Evolutionary conservation across 2,888 invertebrate species (phyloP), one percentile per base, ranked within the genome.

Genomic region (Agrotis clavis): DNA sequence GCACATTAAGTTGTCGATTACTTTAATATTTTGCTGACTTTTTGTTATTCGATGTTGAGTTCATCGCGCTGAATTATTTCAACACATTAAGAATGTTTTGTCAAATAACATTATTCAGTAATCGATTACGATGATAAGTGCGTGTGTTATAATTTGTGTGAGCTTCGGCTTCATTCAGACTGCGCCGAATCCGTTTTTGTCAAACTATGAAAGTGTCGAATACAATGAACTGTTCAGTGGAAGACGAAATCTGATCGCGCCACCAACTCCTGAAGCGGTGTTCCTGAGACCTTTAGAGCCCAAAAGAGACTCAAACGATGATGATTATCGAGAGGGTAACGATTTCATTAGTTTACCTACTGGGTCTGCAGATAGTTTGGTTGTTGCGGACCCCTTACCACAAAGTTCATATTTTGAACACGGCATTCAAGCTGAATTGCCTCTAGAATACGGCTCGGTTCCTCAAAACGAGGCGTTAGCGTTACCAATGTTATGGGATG

Each of bases 11-110:
- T 76, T 73, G 72, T 72, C 63, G 77, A 64, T 71, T 56, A 74
- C 64, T 81, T 64, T 1, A 65, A 72, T 48, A 63, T 74, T 71
- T 64, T 80, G 86, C 85, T 83, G 85, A 86, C 61, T 71, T 70
- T 54, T 51, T 61, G 65, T 70, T 60, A 48, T 41, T 41, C 21
- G 35, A 64, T 21, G 48, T 65, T 65, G 51, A 13, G 54, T 69
- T 48, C 67, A 68, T 63, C 41, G 70, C n/a, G 61, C 50, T 66
- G 30, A 62, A 65, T 21, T 72, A 73, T 75, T 83, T 71, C 66
- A 70, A 69, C 48, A 57, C 56, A 77, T 64, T 68, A 30, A 74
- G 68, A 53, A 53, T 25, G 16, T 64, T 77, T 74, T 67, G 70
- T 59, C 19, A 56, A 60, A 65, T 71, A 71, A 65, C 57, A 57